phyloP scores from a whole-genome alignment of 2,797 vertebrate species.

The Pipistrellus pygmaeus region DNA sequence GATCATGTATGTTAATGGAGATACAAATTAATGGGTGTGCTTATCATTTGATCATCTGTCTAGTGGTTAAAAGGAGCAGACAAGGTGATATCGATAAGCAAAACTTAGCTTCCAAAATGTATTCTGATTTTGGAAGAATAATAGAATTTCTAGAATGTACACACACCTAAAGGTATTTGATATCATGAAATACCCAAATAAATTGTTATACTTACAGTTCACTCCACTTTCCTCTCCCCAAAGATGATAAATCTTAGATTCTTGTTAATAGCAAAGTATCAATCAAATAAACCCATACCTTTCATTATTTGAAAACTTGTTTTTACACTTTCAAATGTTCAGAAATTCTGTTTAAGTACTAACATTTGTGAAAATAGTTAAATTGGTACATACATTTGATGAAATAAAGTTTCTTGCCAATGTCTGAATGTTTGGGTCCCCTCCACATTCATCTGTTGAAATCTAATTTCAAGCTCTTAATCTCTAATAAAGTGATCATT shows the following conservation, averaged over 20 bases:
- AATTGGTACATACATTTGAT: neutral
- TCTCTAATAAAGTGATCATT: neutral
- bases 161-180: neutral
- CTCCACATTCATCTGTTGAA: neutral
- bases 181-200: neutral
- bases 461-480: neutral
- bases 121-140: neutral
- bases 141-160: neutral
- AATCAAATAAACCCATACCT: neutral
- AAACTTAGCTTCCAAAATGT: neutral
- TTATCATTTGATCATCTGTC: neutral
- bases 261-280: neutral
- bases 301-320: neutral
- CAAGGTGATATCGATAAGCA: neutral
- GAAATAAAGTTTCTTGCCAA: neutral
- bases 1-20: neutral
- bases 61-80: neutral
- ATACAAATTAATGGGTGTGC: neutral
- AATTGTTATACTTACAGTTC: neutral
- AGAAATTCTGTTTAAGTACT: neutral
- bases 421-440: neutral
- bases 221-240: neutral
- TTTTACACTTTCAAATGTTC: constrained; percentile 1
- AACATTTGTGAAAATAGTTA: neutral
- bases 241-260: neutral